Evolutionary conservation across 1,140 invertebrate genomes (phyloP), one percentile per base, ranked within the genome.

Genomic region (Platorchestia sp.): DNA sequence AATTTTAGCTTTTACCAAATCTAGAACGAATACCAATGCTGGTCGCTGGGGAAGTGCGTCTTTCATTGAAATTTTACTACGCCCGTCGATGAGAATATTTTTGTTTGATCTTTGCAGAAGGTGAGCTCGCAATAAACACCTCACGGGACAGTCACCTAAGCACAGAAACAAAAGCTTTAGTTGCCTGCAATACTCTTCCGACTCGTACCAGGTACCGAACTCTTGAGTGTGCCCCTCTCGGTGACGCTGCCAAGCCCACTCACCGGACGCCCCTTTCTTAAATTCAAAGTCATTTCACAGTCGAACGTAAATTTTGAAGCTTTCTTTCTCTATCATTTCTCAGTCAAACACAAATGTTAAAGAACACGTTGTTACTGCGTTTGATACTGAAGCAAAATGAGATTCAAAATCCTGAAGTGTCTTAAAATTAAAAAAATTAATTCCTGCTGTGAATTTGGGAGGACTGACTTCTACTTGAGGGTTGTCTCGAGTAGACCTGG

Each of bases 121-220:
- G 87, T 90, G 87, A 90, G 87, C 87, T 90, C 87, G 87, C 41
- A 19, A 90, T 90, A 90, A 90, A 90, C 87, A 90, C 87, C 41
- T 90, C 87, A 43, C 87, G 87, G 87, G 87, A 90, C 87, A 43
- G 87, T 90, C 87, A 16, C 41, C 87, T 90, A 90, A 43, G 44
- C 87, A 43, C 22, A 42, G 87, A 45, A 45, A 42, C 87, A 90
- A 45, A 43, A 19, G 44, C 87, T 42, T 10, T 90, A 42, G 87
- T 90, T 90, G 10, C 87, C 87, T 90, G 44, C 87, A 90, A 42
- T 22, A 36, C 59, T 75, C 59, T 75, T 75, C 59, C 59, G 27
- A 75, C 59, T 75, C 36, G 36, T 44, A 41, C 87, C 87, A 90
- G 87, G 87, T 90, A 90, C 42, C 87, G 3, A 42, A 43, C 7